These are phyloP conservation scores for Caerostris darwini DNA, from an alignment of 1,140 invertebrate species.

Conservation along the genomic window DNA sequence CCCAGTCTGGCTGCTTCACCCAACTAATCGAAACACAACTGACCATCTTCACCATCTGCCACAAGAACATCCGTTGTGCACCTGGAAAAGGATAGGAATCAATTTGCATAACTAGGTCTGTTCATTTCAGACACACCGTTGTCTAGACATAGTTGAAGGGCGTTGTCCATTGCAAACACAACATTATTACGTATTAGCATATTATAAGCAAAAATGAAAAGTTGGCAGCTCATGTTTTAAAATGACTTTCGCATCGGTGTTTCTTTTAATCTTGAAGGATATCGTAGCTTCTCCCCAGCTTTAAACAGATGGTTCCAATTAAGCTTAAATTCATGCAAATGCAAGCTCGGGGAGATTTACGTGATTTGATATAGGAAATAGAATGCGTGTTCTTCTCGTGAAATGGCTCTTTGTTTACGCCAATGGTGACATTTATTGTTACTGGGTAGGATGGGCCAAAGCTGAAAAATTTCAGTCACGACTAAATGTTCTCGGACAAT, in stretches of 20 bases:
- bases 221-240: constrained; percentile 26
- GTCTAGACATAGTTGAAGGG: constrained; percentile 21
- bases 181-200: constrained; percentile 13
- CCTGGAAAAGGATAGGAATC: constrained; percentile 1
- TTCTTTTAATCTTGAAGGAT: constrained; percentile 28
- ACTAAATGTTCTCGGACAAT: background rate
- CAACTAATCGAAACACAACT: background rate
- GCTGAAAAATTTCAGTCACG: background rate
- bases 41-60: constrained; percentile 30
- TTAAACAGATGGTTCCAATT: constrained; percentile 23
- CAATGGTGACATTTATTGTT: background rate
- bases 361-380: background rate
- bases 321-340: constrained; percentile 28
- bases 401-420: constrained; percentile 26
- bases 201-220: constrained; percentile 27
- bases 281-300: constrained; percentile 10
- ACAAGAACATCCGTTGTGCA: background rate
- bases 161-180: constrained; percentile 14
- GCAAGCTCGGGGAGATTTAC: background rate
- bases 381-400: background rate
- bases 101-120: constrained; percentile 22
- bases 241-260: background rate
- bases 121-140: constrained; percentile 6
- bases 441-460: background rate
- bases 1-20: background rate